Evolutionary conservation across 1,140 invertebrate genomes (phyloP), one percentile per base, ranked within the genome.

Genomic region (Drosophila mojavensis): DNA sequence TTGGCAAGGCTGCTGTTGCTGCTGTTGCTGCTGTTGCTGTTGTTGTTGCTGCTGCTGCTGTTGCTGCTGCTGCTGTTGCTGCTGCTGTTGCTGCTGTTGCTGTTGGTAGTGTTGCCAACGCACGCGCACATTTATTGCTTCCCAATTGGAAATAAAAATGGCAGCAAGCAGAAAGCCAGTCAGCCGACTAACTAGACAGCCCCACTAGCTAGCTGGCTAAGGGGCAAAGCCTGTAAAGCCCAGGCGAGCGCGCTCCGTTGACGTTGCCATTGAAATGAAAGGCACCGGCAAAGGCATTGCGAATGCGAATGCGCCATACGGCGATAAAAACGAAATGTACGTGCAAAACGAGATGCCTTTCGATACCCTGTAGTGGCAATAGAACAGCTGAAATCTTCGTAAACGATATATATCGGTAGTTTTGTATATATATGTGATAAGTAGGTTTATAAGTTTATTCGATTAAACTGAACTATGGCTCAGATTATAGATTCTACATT

Each of bases 81-180:
- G 20, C 1, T 24, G 20, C 2, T 24, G 20, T 24, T 24, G 20
- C 1, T 30, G 28, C 1, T 30, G 47, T 20, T 47, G 45, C 20
- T 68, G 62, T 15, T 54, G 55, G 45, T 56, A 66, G 70, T 81
- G 60, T 55, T 89, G 82, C 83, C 83, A 80, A 83, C 82, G 79
- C 84, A 86, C 79, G 79, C 83, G 83, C 83, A 89, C 84, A 84
- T 88, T 88, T 89, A 88, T 88, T 88, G 84, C 84, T 88, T 88
- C 80, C 73, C 84, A 84, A 88, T 89, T 88, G 84, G 84, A 89
- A 89, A 88, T 89, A 88, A 84, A 89, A 89, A 80, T 89, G 80
- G 74, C 60, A 68, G 58, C 75, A 59, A 65, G 53, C 78, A 68
- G 64, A 66, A 77, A 63, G 67, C 66, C 53, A 71, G 36, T 53